Conservation (phyloP, 2,888 invertebrate species). For the Drosophila conformis region DNA sequence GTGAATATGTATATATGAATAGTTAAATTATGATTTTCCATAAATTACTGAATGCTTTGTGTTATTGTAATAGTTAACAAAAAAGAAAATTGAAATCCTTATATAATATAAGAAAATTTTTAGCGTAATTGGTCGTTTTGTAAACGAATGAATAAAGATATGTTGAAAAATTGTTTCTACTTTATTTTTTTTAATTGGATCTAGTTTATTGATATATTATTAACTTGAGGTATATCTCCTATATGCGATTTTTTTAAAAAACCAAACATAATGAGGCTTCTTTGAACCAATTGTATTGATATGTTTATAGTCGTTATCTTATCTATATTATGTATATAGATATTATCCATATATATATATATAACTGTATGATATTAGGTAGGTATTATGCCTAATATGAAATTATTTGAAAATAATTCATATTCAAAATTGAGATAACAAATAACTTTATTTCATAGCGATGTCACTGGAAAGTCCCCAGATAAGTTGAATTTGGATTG, state of each 20-base stretch:
- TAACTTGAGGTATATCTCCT: neutral
- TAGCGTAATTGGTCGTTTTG: neutral
- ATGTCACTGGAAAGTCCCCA: neutral
- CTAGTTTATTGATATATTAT: neutral
- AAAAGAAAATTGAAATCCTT: neutral
- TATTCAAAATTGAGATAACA: neutral
- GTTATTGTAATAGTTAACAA: neutral
- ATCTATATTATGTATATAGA: neutral
- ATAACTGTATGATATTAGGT: neutral
- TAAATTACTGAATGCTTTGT: neutral
- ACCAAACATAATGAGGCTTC: neutral
- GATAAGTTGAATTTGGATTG: conserved; percentile 25
- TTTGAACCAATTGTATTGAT: neutral
- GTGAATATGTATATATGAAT: too few relatives aligned
- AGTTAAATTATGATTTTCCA: too few relatives aligned
- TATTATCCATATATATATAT: neutral
- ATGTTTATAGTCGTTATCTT: neutral
- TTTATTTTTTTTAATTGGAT: neutral
- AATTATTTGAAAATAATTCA: neutral
- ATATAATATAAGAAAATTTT: neutral
- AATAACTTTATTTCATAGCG: neutral
- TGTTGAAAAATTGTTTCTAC: neutral
- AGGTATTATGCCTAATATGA: neutral
- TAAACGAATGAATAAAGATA: neutral
- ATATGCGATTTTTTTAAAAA: neutral